Evolutionary conservation across 2,888 invertebrate genomes (phyloP), one percentile per base, ranked within the genome.

Genomic region (Adela reaumurella): DNA sequence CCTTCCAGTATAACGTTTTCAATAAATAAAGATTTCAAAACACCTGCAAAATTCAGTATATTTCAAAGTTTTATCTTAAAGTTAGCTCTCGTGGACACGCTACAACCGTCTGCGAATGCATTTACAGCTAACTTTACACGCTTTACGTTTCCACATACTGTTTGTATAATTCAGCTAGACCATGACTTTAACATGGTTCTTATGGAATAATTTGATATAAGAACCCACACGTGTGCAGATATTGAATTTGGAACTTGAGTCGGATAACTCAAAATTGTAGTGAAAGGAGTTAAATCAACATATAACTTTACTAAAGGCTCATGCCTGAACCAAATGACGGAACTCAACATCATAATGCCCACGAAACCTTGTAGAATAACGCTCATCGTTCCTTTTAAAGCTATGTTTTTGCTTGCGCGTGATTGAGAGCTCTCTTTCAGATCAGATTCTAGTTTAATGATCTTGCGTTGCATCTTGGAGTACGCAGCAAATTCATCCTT

Each of bases 401-500:
- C 70, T 41, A 76, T 55, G 50, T 62, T 71, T 52, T 67, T 76
- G 51, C 65, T 68, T 35, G 73, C 62, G 3, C 78, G 62, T 8
- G 62, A 57, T 49, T 78, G 70, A 16, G 74, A 65, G 43, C 62
- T 62, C 29, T 74, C 71, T 58, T 76, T 73, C 24, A 83, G 56
- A 50, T 74, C 61, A 50, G 60, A 62, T 57, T 83, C 81, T n/a
- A 84, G 59, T 55, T 66, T 73, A 54, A 78, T 81, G 18, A 85
- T 81, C 63, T 70, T 81, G 43, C 84, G 66, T 59, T 84, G 84
- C 29, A 84, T 53, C 62, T 81, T 83, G 1, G 83, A 81, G 60
- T 81, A 82, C 29, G 80, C 76, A 5, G 83, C 83, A 65, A 85
- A 85, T 54, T 83, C 76, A 54, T 83, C 82, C 51, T 81, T 81